Evolutionary conservation across 2,797 vertebrate genomes (phyloP).

Genomic region (Onychomys leucogaster): DNA sequence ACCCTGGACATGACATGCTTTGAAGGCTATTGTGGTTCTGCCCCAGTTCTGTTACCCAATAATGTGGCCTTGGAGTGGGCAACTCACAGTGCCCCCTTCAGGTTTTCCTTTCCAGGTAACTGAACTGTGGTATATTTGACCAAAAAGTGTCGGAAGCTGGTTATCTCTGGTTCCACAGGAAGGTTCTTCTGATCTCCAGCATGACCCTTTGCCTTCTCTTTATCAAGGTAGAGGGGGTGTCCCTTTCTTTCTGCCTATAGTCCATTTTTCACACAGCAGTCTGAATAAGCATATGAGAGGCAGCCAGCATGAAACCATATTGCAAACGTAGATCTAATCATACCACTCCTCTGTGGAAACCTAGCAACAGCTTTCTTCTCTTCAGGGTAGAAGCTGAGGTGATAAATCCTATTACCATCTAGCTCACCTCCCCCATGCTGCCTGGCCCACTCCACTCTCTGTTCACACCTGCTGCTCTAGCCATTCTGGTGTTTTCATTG

Average conservation of each 20-base stretch:
- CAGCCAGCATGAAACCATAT: background rate
- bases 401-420: background rate
- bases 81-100: background rate
- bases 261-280: background rate
- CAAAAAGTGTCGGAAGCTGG: background rate
- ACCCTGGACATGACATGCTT: background rate
- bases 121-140: background rate
- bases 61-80: background rate
- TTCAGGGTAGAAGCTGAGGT: background rate
- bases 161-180: background rate
- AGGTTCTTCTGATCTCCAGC: background rate
- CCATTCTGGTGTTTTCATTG: fast-evolving
- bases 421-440: background rate
- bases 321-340: background rate
- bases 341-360: background rate
- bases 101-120: background rate
- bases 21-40: background rate
- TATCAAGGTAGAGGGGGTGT: background rate
- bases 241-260: background rate
- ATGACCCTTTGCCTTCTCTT: background rate
- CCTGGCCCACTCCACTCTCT: background rate
- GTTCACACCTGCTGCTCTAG: fast-evolving
- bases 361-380: background rate
- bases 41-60: background rate
- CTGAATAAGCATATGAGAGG: background rate